These are phyloP conservation scores for Mohoua ochrocephala DNA, from an alignment of 2,113 vertebrate genomes.

Conservation along the genomic window DNA sequence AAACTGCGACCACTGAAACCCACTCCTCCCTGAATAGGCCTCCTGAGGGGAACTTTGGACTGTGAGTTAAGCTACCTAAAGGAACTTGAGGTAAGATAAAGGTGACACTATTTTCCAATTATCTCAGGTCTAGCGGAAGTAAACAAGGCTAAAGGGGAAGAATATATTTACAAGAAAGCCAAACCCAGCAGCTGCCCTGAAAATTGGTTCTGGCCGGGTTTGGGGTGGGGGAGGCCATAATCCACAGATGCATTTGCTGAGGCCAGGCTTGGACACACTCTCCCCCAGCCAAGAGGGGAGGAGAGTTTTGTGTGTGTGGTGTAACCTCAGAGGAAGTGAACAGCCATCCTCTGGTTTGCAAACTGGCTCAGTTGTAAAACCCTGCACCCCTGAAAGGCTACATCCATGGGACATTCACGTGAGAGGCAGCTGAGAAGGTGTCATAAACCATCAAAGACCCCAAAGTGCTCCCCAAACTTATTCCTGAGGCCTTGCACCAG, in stretches of 20 bases:
- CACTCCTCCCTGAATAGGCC: rapidly evolving
- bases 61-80: background rate
- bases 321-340: background rate
- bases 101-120: background rate
- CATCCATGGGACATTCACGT: background rate
- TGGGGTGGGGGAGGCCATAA: too few species aligned
- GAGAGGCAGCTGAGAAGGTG: background rate
- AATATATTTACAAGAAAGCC: background rate
- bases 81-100: background rate
- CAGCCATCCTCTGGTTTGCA: background rate
- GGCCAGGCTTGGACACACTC: background rate
- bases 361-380: background rate
- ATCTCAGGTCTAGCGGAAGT: background rate
- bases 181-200: background rate
- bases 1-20: rapidly evolving
- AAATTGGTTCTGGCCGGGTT: rapidly evolving
- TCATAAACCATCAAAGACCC: background rate
- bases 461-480: background rate
- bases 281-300: rapidly evolving
- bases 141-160: background rate
- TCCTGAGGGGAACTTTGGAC: background rate
- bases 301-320: background rate
- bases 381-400: background rate
- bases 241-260: background rate
- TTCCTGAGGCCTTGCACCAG: background rate